Evolutionary conservation across 1,140 invertebrate genomes (phyloP), one percentile per base, ranked within the genome.

Genomic region (Hycleus phaleratus): DNA sequence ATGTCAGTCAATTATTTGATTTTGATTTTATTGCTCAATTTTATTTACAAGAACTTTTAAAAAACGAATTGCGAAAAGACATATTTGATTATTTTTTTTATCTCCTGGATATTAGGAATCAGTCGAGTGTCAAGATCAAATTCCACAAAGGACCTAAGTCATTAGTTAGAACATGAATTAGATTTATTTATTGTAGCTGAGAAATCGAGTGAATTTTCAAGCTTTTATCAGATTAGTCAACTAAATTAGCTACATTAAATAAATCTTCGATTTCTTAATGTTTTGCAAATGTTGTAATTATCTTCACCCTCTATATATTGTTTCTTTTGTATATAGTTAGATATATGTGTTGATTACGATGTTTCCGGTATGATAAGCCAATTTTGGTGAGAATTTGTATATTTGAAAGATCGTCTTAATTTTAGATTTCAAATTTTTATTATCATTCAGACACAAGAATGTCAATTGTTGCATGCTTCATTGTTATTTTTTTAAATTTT

Each of bases 391-490:
- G 7, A 32, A 32, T 32, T 32, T 32, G 32, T 46, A 46, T 26
- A 51, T 32, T 51, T 51, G 46, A 39, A 51, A 45, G 44, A 53
- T 46, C 42, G 26, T 26, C 12, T 51, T 38, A 49, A 43, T 47
- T 51, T 40, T 49, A 44, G 43, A 49, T 39, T 49, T 58, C 45
- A 43, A 58, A 51, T 58, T 56, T 51, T 43, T 46, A 50, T 50
- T 42, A 52, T 60, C 46, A 59, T 63, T 55, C n/a, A 59, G 49
- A 60, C 58, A 57, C 43, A 57, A 57, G 32, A 40, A 60, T 49
- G 61, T 63, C 61, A 63, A 63, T 63, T 63, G 61, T 63, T 63
- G 58, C 61, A 63, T 63, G 61, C 58, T 63, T 63, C 53, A 46
- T 60, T 63, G 54, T 60, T 60, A 60, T 57, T 60, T 57, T 60